Evolutionary conservation across 2,888 invertebrate species (phyloP).

Genomic region (Oxytorus armatus): DNA sequence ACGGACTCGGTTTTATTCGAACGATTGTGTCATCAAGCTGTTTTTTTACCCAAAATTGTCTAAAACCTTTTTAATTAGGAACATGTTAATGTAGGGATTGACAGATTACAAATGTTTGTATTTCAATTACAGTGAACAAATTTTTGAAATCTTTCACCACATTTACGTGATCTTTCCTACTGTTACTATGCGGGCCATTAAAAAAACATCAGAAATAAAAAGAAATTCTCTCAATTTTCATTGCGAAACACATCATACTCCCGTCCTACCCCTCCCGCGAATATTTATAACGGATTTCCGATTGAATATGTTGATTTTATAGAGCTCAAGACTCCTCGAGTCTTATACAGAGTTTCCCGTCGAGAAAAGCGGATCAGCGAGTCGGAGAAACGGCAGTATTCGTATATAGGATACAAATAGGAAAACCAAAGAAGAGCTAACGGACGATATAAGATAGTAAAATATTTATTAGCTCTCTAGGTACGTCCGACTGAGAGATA

Average conservation of each 20-base stretch:
- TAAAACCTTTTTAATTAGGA: no score
- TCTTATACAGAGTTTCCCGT: constrained; percentile 16
- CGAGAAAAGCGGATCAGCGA: constrained; percentile 54
- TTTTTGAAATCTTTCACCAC: no score
- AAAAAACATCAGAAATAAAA: constrained; percentile 7
- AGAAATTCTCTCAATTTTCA: constrained; percentile 7
- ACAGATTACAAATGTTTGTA: no score
- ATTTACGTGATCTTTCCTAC: no score
- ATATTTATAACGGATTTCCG: constrained; percentile 47
- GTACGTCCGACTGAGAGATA: constrained; percentile 48
- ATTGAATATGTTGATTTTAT: constrained; percentile 59
- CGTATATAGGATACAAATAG: constrained; percentile 57
- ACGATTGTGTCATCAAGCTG: no score
- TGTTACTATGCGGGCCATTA: not conserved
- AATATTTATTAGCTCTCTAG: constrained; percentile 72
- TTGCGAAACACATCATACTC: not conserved
- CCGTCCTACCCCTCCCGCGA: not conserved
- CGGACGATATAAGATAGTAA: constrained; percentile 63
- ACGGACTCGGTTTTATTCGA: no score
- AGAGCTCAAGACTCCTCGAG: constrained; percentile 22
- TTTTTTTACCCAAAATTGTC: no score
- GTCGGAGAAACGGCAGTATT: constrained; percentile 43
- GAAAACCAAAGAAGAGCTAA: constrained; percentile 38
- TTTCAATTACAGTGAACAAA: no score
- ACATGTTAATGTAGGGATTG: no score